These are phyloP conservation scores for Mionectes macconnelli DNA, from an alignment of 2,113 vertebrate genomes.

Conservation along the genomic window DNA sequence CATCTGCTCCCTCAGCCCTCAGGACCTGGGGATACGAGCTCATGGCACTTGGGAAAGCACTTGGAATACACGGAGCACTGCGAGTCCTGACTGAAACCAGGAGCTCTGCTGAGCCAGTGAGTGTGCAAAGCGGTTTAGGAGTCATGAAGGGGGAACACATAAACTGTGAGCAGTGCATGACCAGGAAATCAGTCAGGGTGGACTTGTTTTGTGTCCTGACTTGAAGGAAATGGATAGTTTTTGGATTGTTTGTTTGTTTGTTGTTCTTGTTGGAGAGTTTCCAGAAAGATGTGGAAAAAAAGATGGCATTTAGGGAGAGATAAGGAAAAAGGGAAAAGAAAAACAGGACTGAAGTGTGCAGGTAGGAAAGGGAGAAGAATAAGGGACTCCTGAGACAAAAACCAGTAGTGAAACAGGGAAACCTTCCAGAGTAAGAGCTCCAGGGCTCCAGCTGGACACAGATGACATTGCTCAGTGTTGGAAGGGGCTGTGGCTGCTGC, in stretches of 20 bases:
- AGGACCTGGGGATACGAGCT: neutral
- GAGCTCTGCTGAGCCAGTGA: neutral
- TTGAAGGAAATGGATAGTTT: neutral
- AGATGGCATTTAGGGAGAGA: neutral
- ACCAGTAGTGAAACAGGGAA: neutral
- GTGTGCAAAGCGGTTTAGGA: neutral
- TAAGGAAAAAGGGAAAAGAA: neutral
- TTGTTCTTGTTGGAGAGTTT: neutral
- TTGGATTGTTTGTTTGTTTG: neutral
- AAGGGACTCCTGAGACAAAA: neutral
- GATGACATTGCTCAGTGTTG: neutral
- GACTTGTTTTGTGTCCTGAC: neutral
- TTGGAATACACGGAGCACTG: neutral
- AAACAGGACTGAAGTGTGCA: neutral
- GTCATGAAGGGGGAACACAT: fast-evolving
- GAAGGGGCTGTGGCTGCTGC: neutral
- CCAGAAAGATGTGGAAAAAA: neutral
- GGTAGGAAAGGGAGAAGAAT: neutral
- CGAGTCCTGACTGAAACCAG: neutral
- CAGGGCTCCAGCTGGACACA: neutral
- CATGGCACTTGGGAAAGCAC: neutral
- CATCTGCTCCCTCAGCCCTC: neutral
- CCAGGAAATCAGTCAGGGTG: too few relatives aligned
- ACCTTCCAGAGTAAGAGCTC: neutral
- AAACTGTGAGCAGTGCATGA: neutral